Conservation (phyloP, 2,888 invertebrate genomes). For the Leptinotarsa haldemani region DNA sequence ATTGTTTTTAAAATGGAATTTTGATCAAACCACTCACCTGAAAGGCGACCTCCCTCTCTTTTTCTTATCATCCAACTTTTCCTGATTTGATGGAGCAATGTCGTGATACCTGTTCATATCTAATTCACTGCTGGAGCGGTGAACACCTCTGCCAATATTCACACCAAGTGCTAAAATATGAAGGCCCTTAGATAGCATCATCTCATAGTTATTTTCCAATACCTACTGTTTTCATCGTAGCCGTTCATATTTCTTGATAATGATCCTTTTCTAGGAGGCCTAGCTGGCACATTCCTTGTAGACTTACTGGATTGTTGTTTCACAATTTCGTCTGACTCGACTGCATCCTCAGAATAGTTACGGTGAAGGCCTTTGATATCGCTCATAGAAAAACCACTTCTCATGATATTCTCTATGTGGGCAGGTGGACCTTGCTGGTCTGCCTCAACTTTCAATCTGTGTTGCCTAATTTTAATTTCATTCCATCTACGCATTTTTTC, state of each 20-base stretch:
- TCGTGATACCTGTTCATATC: conserved; percentile 80
- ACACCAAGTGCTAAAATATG: conserved; percentile 44
- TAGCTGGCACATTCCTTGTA: conserved; percentile 68
- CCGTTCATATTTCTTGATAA: conserved; percentile 69
- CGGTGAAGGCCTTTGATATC: conserved; percentile 91
- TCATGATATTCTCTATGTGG: conserved; percentile 91
- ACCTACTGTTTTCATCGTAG: conserved; percentile 59
- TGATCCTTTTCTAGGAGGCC: conserved; percentile 83
- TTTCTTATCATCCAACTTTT: conserved; percentile 69
- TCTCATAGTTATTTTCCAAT: conserved; percentile 16
- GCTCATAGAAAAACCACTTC: conserved; percentile 90
- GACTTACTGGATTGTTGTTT: conserved; percentile 66
- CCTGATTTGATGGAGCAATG: conserved; percentile 61
- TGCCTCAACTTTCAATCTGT: conserved; percentile 80
- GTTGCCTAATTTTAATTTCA: conserved; percentile 88
- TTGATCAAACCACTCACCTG: conserved; percentile 69
- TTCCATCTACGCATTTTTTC: conserved; percentile 90
- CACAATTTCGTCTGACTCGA: conserved; percentile 77
- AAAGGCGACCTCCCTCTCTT: conserved; percentile 92
- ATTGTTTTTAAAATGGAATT: conserved; percentile 23
- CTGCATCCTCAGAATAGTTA: conserved; percentile 86
- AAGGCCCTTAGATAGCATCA: conserved; percentile 22
- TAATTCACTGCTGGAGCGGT: conserved; percentile 80
- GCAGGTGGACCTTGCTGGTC: conserved; percentile 74
- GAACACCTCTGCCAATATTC: conserved; percentile 67